Percentiles rank a stretch among this genome's conserved stretches.
Conservation (phyloP, 2,113 vertebrate genomes). For the Macrotus californicus region DNA sequence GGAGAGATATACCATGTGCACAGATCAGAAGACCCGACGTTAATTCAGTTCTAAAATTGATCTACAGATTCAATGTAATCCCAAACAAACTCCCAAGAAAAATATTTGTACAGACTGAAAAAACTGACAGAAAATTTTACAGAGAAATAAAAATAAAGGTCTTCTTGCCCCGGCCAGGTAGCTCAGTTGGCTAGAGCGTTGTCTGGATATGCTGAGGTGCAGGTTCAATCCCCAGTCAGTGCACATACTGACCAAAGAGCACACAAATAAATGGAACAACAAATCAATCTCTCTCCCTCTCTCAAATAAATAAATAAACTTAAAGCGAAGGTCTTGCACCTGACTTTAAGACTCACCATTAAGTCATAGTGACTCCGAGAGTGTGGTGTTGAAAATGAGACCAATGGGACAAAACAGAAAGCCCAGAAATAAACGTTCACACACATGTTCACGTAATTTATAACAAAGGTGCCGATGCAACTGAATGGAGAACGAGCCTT, state of each 20-base stretch:
- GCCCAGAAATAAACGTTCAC: background rate
- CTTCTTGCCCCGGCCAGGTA: too few relatives aligned
- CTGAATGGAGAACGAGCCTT: background rate
- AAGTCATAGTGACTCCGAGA: background rate
- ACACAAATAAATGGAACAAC: too few relatives aligned
- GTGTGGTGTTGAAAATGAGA: background rate
- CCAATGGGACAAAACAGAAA: background rate
- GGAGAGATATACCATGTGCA: background rate
- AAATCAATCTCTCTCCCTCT: too few relatives aligned
- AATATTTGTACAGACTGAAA: background rate
- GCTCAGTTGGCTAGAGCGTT: too few relatives aligned
- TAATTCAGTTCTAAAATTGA: conserved; percentile 6
- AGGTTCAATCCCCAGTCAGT: too few relatives aligned
- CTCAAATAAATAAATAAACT: too few relatives aligned
- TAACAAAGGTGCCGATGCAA: background rate
- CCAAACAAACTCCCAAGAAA: background rate
- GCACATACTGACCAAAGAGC: too few relatives aligned
- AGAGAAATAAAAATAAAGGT: background rate
- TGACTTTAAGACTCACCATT: background rate
- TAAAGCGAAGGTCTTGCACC: background rate
- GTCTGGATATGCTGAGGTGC: too few relatives aligned
- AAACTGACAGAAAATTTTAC: background rate
- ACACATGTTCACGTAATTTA: background rate
- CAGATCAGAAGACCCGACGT: background rate
- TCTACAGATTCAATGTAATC: background rate